These are phyloP conservation scores for Rhorus exstirpatorius DNA, from an alignment of 2,888 invertebrate genomes.

Conservation along the genomic window DNA sequence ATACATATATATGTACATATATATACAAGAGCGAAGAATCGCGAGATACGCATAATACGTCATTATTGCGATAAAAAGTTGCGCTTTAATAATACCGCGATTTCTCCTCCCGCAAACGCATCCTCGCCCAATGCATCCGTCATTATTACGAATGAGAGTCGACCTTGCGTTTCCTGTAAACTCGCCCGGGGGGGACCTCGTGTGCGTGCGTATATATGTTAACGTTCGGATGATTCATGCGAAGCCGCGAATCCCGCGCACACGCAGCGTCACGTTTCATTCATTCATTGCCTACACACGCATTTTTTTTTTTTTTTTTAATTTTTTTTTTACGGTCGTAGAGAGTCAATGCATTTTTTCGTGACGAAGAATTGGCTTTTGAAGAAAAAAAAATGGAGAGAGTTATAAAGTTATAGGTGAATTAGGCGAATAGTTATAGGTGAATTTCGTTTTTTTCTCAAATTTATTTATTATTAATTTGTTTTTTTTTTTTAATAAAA, in stretches of 20 bases:
- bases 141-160: constrained; percentile 60
- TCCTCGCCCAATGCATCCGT: constrained; percentile 27
- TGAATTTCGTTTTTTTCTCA: too few relatives aligned
- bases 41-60: constrained; percentile 14
- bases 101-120: not conserved
- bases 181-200: constrained; percentile 17
- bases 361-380: not conserved
- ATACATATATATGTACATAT: too few relatives aligned
- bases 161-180: constrained; percentile 69
- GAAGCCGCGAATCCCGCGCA: constrained; percentile 19
- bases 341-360: not conserved
- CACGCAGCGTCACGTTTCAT: constrained; percentile 53
- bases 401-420: too few relatives aligned
- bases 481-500: too few relatives aligned
- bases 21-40: not conserved
- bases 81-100: not conserved
- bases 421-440: too few relatives aligned
- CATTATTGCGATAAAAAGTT: constrained; percentile 6
- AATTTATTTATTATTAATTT: too few relatives aligned
- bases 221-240: constrained; percentile 58
- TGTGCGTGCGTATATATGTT: constrained; percentile 33
- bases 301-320: not conserved
- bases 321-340: not conserved
- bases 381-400: too few relatives aligned
- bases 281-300: constrained; percentile 41